These are phyloP conservation scores for Struthio camelus DNA, from an alignment of 2,113 vertebrate species.

Conservation along the genomic window DNA sequence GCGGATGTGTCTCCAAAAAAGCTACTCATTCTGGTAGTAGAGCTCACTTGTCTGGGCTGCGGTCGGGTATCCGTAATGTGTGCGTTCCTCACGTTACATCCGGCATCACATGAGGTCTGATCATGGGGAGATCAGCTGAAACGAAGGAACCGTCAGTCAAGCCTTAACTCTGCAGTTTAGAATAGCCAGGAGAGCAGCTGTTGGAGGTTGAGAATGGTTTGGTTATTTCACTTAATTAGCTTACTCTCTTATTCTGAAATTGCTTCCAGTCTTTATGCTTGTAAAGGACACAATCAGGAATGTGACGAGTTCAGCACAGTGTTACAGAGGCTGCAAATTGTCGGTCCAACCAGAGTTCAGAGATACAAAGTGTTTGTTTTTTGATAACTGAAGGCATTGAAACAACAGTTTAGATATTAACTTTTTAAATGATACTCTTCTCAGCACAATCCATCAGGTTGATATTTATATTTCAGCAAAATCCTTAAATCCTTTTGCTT, in stretches of 20 bases:
- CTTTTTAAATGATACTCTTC: background rate
- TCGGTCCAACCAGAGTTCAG: background rate
- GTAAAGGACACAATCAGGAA: background rate
- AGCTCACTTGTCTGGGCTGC: background rate
- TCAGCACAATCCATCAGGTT: background rate
- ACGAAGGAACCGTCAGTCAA: background rate
- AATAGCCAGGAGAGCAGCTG: background rate
- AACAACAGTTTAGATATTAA: background rate
- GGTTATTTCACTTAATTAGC: background rate
- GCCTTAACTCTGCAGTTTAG: background rate
- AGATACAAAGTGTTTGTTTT: background rate
- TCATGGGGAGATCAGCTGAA: background rate
- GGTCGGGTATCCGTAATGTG: background rate
- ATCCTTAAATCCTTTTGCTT: too few relatives aligned
- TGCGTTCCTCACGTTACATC: background rate
- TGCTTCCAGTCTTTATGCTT: background rate
- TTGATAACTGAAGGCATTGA: background rate
- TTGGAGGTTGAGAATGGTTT: background rate
- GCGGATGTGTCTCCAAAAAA: background rate
- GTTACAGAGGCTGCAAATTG: background rate
- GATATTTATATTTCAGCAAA: too few relatives aligned
- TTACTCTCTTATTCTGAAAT: background rate
- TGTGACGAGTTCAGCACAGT: background rate
- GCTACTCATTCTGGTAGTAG: background rate
- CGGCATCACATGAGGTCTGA: background rate